These are phyloP conservation scores for Kradibia gibbosae DNA, from an alignment of 1,140 invertebrate genomes.

Conservation along the genomic window DNA sequence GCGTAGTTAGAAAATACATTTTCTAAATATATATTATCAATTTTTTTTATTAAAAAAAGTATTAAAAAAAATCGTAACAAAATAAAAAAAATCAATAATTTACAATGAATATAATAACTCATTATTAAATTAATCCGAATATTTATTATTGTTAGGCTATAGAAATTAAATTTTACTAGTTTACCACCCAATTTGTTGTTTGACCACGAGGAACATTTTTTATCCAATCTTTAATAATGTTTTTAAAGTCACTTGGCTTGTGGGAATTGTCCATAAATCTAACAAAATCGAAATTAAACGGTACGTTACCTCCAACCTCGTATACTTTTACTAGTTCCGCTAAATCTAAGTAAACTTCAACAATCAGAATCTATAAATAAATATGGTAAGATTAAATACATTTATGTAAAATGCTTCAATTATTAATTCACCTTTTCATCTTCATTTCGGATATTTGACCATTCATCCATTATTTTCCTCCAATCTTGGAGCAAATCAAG, in stretches of 20 bases:
- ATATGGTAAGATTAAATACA: not conserved
- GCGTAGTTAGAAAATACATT: constrained; percentile 65
- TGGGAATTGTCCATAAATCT: constrained; percentile 67
- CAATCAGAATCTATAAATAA: constrained; percentile 78
- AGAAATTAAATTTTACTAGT: constrained; percentile 38
- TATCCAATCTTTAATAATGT: constrained; percentile 74
- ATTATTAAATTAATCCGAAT: no score
- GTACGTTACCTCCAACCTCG: constrained; percentile 75
- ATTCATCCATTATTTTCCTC: constrained; percentile 77
- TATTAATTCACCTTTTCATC: constrained; percentile 56
- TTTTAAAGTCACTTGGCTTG: constrained; percentile 69
- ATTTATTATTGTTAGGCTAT: not conserved
- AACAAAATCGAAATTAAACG: constrained; percentile 82
- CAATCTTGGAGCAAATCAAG: constrained; percentile 77
- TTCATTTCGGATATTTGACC: constrained; percentile 63
- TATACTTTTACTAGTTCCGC: constrained; percentile 78
- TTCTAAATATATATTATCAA: not conserved
- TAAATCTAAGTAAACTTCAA: constrained; percentile 79
- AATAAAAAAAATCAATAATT: no score
- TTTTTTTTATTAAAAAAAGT: not conserved
- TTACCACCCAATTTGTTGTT: constrained; percentile 80
- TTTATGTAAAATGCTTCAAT: not conserved
- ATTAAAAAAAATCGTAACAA: no score
- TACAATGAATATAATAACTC: no score
- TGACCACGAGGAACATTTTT: constrained; percentile 68